A percentile compares a stretch with the other conserved stretches of the same genome.
These are phyloP conservation scores for Sarcoramphus papa DNA, from an alignment of 2,797 vertebrate genomes.

Conservation along the genomic window DNA sequence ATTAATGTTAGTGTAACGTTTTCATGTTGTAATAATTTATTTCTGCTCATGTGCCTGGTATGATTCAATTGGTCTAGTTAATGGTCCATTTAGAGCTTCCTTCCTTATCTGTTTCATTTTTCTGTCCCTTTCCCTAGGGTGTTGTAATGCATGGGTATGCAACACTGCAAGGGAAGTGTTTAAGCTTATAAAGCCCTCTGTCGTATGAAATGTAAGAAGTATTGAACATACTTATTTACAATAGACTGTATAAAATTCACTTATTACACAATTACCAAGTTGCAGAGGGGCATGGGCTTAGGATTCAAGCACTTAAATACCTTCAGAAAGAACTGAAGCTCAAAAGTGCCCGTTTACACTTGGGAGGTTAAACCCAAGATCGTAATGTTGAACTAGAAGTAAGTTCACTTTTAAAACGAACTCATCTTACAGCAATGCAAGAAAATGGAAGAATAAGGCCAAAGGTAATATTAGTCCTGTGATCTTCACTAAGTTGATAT, in stretches of 20 bases:
- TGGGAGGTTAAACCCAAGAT: background rate
- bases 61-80: background rate
- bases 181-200: background rate
- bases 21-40: background rate
- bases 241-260: background rate
- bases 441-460: background rate
- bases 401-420: background rate
- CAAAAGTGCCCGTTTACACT: fast-evolving
- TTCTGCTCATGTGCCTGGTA: background rate
- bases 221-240: background rate
- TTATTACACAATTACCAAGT: background rate
- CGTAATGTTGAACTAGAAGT: background rate
- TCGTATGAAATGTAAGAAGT: background rate
- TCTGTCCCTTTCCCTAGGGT: background rate
- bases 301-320: background rate
- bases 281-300: background rate
- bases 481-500: background rate
- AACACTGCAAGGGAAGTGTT: background rate
- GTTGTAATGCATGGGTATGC: background rate
- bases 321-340: background rate
- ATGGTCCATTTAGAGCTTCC: background rate
- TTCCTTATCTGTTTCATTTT: background rate
- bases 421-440: background rate
- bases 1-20: background rate
- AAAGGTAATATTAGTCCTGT: background rate